These are phyloP conservation scores for Nesospiza acunhae DNA, from an alignment of 2,113 vertebrate genomes.

Conservation along the genomic window DNA sequence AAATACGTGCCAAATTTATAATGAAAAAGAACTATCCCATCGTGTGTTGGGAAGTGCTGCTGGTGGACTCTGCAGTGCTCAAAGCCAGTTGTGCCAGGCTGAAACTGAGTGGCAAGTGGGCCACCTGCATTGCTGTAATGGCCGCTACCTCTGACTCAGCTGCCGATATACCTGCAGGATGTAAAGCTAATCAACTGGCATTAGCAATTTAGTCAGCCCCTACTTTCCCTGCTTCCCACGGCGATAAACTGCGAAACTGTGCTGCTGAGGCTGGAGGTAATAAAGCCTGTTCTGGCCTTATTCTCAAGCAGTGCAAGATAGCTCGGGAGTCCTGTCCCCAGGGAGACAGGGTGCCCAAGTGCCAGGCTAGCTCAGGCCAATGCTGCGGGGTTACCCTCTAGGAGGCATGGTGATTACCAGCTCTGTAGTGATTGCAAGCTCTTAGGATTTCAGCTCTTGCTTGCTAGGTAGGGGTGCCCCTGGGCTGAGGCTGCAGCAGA, in stretches of 20 bases:
- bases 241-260: not conserved
- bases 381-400: no score
- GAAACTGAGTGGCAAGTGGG: not conserved
- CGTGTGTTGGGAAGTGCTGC: not conserved
- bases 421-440: no score
- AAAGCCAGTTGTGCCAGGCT: no score
- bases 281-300: no score
- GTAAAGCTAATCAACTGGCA: not conserved
- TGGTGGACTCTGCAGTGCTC: not conserved
- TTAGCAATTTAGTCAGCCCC: not conserved
- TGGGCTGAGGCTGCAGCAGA: no score
- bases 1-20: not conserved
- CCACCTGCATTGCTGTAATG: not conserved
- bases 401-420: no score
- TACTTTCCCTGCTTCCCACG: not conserved
- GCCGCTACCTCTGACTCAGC: not conserved
- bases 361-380: no score
- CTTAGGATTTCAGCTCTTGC: no score
- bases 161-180: not conserved
- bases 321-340: no score
- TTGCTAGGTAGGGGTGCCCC: no score
- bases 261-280: not conserved
- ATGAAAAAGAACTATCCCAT: accelerated
- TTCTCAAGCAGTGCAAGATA: no score
- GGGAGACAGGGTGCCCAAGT: no score